Conservation (phyloP, 1,140 invertebrate genomes). For the Neuroterus valhalla region DNA sequence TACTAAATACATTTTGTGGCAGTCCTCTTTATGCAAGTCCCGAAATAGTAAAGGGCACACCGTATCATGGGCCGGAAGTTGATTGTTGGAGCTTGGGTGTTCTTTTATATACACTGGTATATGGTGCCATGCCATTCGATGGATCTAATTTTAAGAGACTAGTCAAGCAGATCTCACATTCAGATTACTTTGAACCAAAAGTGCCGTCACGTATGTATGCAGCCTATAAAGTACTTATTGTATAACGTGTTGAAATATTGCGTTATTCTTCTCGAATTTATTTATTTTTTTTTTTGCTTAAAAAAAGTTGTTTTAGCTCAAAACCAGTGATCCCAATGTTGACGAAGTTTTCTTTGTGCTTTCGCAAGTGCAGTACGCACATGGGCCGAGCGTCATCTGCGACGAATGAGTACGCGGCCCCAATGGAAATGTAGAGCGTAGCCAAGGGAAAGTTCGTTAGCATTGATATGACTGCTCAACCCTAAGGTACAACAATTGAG, state of each 20-base stretch:
- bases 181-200: slow-evolving; percentile 97
- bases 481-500: no score
- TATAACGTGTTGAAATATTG: no score
- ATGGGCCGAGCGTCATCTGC: no score
- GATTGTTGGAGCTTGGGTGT: slow-evolving; percentile 98
- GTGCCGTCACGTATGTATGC: slow-evolving; percentile 88
- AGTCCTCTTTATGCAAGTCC: slow-evolving; percentile 98
- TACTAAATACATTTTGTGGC: slow-evolving; percentile 97
- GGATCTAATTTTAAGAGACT: slow-evolving; percentile 98
- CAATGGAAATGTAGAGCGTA: no score
- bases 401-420: no score
- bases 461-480: no score
- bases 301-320: slow-evolving; percentile 28
- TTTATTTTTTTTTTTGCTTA: background rate
- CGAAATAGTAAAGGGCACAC: slow-evolving; percentile 98
- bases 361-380: no score
- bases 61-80: slow-evolving; percentile 97
- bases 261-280: no score
- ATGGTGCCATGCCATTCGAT: slow-evolving; percentile 99
- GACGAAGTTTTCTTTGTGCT: no score
- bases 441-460: no score
- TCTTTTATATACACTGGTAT: slow-evolving; percentile 97
- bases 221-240: no score
- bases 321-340: no score
- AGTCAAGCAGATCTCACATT: slow-evolving; percentile 97